A percentile compares a stretch with the other conserved stretches of the same genome.
Evolutionary conservation across 2,888 invertebrate species (phyloP).

Genomic region (Caenorhabditis auriculariae): DNA sequence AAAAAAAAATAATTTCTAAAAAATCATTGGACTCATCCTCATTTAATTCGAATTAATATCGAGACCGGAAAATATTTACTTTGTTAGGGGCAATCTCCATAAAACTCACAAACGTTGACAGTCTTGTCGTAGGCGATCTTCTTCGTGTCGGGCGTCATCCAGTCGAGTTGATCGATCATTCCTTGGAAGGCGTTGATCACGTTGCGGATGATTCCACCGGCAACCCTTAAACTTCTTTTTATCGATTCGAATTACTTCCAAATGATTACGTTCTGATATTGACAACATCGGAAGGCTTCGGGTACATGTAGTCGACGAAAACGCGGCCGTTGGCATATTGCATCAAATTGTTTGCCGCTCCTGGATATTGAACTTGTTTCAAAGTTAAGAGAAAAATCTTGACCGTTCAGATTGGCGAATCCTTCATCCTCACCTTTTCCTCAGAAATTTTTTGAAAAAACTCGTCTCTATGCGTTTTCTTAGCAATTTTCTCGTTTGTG

Average conservation of each 20-base stretch:
- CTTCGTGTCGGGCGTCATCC: slow-evolving; percentile 41
- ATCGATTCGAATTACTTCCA: not conserved
- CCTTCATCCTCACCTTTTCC: too few relatives aligned
- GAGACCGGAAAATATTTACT: not conserved
- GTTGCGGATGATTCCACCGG: slow-evolving; percentile 36
- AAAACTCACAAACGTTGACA: slow-evolving; percentile 30
- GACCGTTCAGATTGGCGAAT: too few relatives aligned
- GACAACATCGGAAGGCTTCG: slow-evolving; percentile 19
- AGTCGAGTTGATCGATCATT: slow-evolving; percentile 51
- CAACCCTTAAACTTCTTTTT: slow-evolving; percentile 12
- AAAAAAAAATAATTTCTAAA: too few relatives aligned
- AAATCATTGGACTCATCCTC: too few relatives aligned
- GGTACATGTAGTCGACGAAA: slow-evolving; percentile 52
- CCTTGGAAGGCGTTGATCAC: slow-evolving; percentile 48
- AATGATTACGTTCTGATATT: slow-evolving; percentile 17
- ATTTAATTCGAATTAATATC: too few relatives aligned
- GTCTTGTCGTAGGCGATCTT: slow-evolving; percentile 42
- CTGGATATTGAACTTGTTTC: too few relatives aligned
- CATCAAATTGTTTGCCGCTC: slow-evolving; percentile 34
- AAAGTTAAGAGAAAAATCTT: too few relatives aligned
- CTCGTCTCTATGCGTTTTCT: too few relatives aligned
- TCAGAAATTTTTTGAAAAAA: too few relatives aligned
- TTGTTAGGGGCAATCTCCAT: not conserved
- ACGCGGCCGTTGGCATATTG: slow-evolving; percentile 52
- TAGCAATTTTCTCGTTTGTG: too few relatives aligned